Base-by-base conservation (phyloP, 2,797 vertebrate species). In the Scleropages formosus region DNA sequence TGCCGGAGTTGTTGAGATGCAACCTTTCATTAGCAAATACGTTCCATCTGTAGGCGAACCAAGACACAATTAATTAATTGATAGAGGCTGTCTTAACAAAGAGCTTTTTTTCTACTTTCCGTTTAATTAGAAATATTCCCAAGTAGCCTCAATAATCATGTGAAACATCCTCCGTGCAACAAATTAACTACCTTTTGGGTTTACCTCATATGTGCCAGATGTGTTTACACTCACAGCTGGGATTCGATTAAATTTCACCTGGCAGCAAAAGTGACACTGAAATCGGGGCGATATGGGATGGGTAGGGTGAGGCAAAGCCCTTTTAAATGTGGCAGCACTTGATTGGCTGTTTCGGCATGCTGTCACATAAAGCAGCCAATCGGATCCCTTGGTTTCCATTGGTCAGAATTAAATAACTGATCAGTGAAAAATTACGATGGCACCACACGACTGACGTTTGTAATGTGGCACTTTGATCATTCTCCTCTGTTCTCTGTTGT, bases 71-170 rank as follows among this genome's bases (percentile, higher is more conserved):
- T 79, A 81, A 83, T 86, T 84, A 81, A 84, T 67, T 84, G 80
- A 84, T 81, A 83, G 75, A 80, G 81, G 78, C 56, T 66, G 20
- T 78, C 78, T 78, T 46, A 70, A 66, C 78, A 72, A 24, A 59
- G 77, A 58, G 49, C 78, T 81, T 80, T 75, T 60, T 60, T 62
- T 63, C 78, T 80, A 85, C 83, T 82, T 85, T 79, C 64, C 78
- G 75, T 84, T 87, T 82, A 84, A 89, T 88, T 84, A 76, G 85
- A 87, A 81, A 74, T 77, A 86, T 84, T 87, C 81, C 82, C 82
- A 82, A 82, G 84, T 79, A 81, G 75, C 79, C 13, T 22, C 73
- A 72, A 81, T 85, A 81, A 87, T 86, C 77, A 81, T 69, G 78
- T 51, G 63, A 68, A 81, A 61, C 78, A 75, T 63, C 61, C 73